Conservation (phyloP, 92 coral and sea anemone species). For the Ricordea florida region DNA sequence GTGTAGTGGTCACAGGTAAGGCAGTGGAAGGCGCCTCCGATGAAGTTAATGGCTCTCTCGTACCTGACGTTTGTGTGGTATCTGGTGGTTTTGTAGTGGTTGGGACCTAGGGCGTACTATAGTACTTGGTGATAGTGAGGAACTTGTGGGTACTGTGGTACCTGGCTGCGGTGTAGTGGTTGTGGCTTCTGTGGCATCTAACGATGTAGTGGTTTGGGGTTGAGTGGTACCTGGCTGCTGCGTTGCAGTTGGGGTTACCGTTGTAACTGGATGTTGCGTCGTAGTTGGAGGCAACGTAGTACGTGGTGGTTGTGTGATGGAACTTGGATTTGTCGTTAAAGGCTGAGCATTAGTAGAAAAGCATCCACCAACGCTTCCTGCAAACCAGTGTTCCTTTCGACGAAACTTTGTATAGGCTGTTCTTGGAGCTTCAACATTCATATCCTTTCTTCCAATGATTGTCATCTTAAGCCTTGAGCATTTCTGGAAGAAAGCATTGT, state of each 20-base stretch:
- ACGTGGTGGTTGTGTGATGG: neutral
- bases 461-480: conserved; percentile 38
- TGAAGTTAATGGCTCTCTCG: neutral
- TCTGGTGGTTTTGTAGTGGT: neutral
- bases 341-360: neutral
- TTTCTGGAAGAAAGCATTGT: conserved; percentile 27
- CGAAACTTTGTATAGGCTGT: neutral
- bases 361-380: neutral
- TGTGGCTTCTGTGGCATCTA: neutral
- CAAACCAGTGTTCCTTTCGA: conserved; percentile 10
- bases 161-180: neutral
- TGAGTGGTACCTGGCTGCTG: no score
- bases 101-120: neutral
- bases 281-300: conserved; percentile 2
- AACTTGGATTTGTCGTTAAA: neutral
- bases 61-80: neutral
- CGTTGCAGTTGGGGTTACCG: neutral
- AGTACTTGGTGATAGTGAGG: neutral
- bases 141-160: conserved; percentile 13
- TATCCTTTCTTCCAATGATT: neutral
- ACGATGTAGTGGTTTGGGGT: no score
- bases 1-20: neutral
- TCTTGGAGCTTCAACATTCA: conserved; percentile 1
- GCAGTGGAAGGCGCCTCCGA: neutral
- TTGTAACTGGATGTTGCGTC: neutral